phyloP scores from a whole-genome alignment of 2,113 vertebrate species.

The Callospermophilus lateralis region DNA sequence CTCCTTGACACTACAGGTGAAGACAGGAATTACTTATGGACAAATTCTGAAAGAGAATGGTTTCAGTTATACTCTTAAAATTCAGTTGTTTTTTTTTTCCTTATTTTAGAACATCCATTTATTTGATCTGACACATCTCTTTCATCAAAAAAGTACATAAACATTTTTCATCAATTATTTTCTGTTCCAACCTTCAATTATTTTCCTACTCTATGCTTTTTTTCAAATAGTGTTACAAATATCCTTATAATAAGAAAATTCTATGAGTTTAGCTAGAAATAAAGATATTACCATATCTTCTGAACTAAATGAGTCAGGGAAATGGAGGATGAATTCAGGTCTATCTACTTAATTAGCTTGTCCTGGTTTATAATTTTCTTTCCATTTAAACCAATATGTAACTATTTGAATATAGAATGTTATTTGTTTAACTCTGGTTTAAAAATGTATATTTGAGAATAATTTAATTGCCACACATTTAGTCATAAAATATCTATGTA shows the following conservation, averaged over 20 bases:
- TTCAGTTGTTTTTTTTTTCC: background rate
- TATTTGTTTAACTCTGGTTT: background rate
- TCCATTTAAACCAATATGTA: background rate
- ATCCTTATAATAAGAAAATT: background rate
- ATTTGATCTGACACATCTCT: background rate
- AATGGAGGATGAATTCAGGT: background rate
- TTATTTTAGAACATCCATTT: background rate
- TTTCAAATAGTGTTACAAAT: background rate
- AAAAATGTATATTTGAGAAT: background rate
- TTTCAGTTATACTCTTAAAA: background rate
- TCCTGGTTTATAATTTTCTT: background rate
- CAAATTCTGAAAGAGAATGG: background rate
- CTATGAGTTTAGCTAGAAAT: background rate
- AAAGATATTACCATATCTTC: background rate
- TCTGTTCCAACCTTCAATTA: background rate
- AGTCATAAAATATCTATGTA: background rate
- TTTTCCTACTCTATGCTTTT: background rate
- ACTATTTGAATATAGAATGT: background rate
- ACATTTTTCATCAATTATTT: background rate
- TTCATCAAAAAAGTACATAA: background rate
- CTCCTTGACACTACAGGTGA: background rate
- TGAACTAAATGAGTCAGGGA: background rate
- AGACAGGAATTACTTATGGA: background rate
- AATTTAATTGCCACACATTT: background rate
- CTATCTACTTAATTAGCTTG: background rate